These are phyloP conservation scores for Calonectris borealis DNA, from an alignment of 2,113 vertebrate genomes.

Conservation along the genomic window DNA sequence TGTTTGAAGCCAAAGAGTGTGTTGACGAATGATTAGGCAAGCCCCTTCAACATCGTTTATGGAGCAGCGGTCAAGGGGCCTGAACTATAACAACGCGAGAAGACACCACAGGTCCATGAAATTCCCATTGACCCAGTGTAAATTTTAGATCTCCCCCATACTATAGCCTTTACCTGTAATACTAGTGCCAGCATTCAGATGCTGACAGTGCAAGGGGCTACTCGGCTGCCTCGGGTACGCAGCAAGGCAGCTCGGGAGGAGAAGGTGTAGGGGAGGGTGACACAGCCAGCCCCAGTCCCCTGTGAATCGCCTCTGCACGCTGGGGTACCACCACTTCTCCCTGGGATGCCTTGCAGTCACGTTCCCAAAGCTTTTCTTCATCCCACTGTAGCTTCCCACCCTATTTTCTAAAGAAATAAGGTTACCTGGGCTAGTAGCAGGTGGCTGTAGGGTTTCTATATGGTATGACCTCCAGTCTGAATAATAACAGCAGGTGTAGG, in stretches of 20 bases:
- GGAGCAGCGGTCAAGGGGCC: not conserved
- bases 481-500: not conserved
- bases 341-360: not conserved
- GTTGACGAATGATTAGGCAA: not conserved
- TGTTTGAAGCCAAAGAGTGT: not conserved
- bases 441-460: not conserved
- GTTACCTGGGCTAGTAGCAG: not conserved
- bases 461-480: not conserved
- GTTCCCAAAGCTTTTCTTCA: not conserved
- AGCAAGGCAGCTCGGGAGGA: not conserved
- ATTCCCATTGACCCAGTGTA: not conserved
- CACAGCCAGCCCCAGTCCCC: not conserved
- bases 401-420: not conserved
- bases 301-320: not conserved
- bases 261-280: not conserved
- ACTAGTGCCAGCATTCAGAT: not conserved
- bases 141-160: not conserved
- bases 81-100: not conserved
- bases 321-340: not conserved
- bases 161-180: not conserved
- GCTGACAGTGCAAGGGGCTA: not conserved
- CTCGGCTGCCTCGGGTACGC: not conserved
- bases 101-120: not conserved
- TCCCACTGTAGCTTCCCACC: not conserved
- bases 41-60: not conserved